phyloP scores from a whole-genome alignment of 2,888 invertebrate species.

The Seira sanloemensis region DNA sequence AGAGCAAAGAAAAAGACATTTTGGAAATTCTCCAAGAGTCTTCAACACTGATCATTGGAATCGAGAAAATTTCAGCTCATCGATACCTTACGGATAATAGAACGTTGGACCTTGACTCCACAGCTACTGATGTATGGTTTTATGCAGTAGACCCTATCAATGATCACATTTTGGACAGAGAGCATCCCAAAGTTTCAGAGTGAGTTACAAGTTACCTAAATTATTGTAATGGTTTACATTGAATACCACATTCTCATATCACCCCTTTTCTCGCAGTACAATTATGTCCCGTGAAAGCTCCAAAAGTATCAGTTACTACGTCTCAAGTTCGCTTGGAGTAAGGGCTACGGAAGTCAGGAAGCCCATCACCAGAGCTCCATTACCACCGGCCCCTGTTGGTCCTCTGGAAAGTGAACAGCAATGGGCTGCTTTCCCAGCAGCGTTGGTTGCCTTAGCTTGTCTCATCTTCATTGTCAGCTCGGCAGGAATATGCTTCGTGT shows the following conservation, averaged over 20 bases:
- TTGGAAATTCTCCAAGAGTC: constrained; percentile 83
- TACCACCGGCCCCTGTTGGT: constrained; percentile 74
- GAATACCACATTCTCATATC: no score
- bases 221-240: no score
- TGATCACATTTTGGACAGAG: constrained; percentile 84
- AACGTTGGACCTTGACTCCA: constrained; percentile 82
- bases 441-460: constrained; percentile 90
- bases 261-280: constrained; percentile 76
- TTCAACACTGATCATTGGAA: constrained; percentile 85
- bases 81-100: constrained; percentile 85
- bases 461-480: constrained; percentile 92
- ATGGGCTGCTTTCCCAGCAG: constrained; percentile 89
- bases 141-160: constrained; percentile 88
- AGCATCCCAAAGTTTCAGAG: constrained; percentile 83
- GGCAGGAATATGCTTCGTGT: constrained; percentile 93
- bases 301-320: constrained; percentile 82
- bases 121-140: constrained; percentile 91
- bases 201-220: constrained; percentile 76
- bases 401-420: constrained; percentile 75
- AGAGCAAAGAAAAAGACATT: constrained; percentile 79
- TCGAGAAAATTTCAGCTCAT: constrained; percentile 89
- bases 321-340: constrained; percentile 83
- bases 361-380: constrained; percentile 76
- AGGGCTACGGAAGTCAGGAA: constrained; percentile 83
- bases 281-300: constrained; percentile 81